phyloP scores from a whole-genome alignment of 2,113 vertebrate species.

The Corythornis madagascariensis region DNA sequence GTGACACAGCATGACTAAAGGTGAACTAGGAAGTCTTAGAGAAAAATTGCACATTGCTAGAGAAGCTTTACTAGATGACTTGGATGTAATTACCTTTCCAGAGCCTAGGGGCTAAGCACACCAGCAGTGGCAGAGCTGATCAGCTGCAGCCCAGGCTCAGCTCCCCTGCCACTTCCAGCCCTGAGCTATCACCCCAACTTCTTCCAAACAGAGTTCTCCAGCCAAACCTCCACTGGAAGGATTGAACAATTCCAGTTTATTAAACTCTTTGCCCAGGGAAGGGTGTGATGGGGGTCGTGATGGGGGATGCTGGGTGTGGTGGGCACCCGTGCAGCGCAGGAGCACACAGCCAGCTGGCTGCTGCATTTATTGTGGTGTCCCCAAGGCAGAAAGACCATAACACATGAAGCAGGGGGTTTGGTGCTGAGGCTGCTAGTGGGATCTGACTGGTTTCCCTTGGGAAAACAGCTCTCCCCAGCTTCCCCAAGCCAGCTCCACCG shows the following conservation, averaged over 20 bases:
- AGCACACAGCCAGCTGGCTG: rapidly evolving
- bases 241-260: neutral
- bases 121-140: neutral
- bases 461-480: neutral
- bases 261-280: neutral
- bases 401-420: rapidly evolving
- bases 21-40: neutral
- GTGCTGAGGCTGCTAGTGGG: neutral
- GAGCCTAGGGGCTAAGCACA: neutral
- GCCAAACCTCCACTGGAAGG: neutral
- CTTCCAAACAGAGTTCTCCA: neutral
- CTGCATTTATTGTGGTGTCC: neutral
- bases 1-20: neutral
- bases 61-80: neutral
- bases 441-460: rapidly evolving
- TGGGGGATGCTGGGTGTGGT: neutral
- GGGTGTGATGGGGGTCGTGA: neutral
- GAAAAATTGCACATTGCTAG: neutral
- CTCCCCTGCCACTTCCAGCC: neutral
- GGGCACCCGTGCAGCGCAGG: neutral
- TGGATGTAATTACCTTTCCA: neutral
- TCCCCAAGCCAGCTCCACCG: neutral
- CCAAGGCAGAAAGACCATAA: neutral
- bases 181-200: neutral
- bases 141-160: neutral